Base-by-base conservation (phyloP, 2,113 vertebrate genomes). In the Tachycineta bicolor region DNA sequence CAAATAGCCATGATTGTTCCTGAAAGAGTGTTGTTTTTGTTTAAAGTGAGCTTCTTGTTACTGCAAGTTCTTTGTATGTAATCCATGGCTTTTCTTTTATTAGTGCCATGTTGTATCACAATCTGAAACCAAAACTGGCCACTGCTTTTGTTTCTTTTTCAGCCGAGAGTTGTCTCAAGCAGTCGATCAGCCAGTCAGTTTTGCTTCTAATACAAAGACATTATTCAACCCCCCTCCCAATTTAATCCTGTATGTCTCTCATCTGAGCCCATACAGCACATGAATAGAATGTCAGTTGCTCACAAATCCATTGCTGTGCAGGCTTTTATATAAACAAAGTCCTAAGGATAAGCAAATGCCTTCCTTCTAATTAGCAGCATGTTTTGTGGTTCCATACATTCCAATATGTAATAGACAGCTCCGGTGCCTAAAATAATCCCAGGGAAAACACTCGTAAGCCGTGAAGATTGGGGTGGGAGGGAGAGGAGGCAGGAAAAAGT, bases 331-430 rank as follows among this genome's bases (percentile, higher is more conserved):
- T 95, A 95, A 94, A 94, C 89, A 84, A 83, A 86, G 65, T 73
- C 80, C 39, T 39, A 67, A 86, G 92, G 81, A 84, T 96, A 93
- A 92, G 77, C 84, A 95, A 91, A 91, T 75, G 89, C 80, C 81
- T 85, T 58, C 64, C 67, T 94, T 93, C 78, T 73, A 94, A 94
- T 91, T 93, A 96, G 79, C 64, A 92, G 73, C 67, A 78, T 90
- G 95, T 92, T 96, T 92, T 91, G 92, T 60, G 81, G 92, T 83
- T 96, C 89, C 71, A 74, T 91, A 68, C 85, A 83, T 96, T 96
- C 90, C 92, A 82, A 34, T 87, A 64, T 28, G 41, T 79, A 89
- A 89, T 58, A 76, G 89, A 74, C 78, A 81, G 73, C 90, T 75
- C 74, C 0, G 0, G 52, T 95, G 87, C 90, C 67, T 82, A 90